phyloP scores from a whole-genome alignment of 1,140 invertebrate species.

The Metopolophium dirhodum region DNA sequence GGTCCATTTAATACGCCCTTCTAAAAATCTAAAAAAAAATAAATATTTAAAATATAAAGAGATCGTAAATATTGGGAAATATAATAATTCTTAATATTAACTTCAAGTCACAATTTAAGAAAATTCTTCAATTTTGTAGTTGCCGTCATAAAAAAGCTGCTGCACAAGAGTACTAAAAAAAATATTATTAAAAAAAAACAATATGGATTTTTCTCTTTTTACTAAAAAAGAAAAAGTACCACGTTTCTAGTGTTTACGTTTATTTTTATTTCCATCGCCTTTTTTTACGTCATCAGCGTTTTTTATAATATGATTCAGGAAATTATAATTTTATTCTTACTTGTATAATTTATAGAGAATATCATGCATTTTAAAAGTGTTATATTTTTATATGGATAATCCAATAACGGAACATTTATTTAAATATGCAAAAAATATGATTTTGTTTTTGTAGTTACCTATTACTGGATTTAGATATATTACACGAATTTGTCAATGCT shows the following conservation, averaged over 20 bases:
- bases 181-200: background rate
- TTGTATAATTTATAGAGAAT: background rate
- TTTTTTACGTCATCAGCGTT: background rate
- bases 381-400: background rate
- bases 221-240: background rate
- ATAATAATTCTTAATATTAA: background rate
- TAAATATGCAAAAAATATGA: background rate
- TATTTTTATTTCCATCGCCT: background rate
- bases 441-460: background rate
- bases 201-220: background rate
- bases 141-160: background rate
- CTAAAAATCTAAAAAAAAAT: background rate
- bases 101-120: background rate
- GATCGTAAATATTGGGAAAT: background rate
- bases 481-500: background rate
- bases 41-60: background rate
- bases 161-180: background rate
- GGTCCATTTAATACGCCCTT: background rate
- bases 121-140: background rate
- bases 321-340: constrained; percentile 1
- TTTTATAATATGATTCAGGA: background rate
- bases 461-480: background rate
- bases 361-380: background rate
- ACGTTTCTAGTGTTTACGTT: background rate
- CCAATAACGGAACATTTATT: background rate